Evolutionary conservation across 2,113 vertebrate genomes (phyloP).

Genomic region (Chelonoidis abingdonii): DNA sequence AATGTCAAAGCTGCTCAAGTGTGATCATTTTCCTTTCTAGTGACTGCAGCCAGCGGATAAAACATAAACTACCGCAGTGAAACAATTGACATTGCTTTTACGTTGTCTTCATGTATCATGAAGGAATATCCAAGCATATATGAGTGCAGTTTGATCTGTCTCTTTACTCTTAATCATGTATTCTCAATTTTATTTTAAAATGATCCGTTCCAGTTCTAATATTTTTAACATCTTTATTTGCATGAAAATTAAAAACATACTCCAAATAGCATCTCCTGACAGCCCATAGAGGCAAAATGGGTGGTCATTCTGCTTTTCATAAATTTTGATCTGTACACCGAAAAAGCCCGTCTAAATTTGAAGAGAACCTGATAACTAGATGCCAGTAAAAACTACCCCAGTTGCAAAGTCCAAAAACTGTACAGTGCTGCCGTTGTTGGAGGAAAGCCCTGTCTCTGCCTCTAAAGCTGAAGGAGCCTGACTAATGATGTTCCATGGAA

Average conservation of each 20-base stretch:
- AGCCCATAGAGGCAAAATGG: not conserved
- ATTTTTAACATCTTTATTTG: accelerated
- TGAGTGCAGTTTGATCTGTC: accelerated
- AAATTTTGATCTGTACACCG: accelerated
- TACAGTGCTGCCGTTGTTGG: accelerated
- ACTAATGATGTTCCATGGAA: not conserved
- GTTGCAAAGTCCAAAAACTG: accelerated
- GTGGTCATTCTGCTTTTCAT: not conserved
- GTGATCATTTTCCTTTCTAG: not conserved
- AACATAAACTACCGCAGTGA: not conserved
- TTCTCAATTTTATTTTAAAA: not conserved
- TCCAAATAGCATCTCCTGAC: not conserved
- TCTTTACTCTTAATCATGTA: not conserved
- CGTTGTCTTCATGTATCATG: not conserved
- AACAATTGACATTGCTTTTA: not conserved
- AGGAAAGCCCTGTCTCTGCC: accelerated
- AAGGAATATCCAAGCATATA: not conserved
- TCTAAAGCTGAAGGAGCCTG: not conserved
- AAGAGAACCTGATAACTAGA: accelerated
- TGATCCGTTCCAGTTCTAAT: accelerated
- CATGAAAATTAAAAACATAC: accelerated
- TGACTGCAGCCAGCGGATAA: not conserved
- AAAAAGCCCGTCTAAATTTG: accelerated
- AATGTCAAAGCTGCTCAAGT: not conserved
- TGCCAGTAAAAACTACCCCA: accelerated